Percentiles rank a stretch among this genome's conserved stretches.
phyloP scores from a whole-genome alignment of 2,113 vertebrate species.

The Lepus timidus region DNA sequence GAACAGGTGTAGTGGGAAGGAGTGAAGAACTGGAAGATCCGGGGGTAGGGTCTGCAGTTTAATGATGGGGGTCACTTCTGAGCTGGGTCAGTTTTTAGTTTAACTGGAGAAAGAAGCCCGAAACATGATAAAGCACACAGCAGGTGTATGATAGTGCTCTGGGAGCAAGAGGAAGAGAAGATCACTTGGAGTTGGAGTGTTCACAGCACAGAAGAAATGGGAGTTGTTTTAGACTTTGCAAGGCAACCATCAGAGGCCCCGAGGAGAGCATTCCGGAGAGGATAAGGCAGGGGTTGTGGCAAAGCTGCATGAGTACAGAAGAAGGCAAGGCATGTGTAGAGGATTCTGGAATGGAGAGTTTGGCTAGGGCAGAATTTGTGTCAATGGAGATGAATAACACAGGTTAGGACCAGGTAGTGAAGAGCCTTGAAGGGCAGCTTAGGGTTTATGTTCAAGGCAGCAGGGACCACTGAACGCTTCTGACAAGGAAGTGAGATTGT shows the following conservation, averaged over 20 bases:
- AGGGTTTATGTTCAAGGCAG: not conserved
- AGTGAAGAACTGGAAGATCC: not conserved
- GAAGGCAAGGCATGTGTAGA: not conserved
- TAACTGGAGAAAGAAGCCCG: not conserved
- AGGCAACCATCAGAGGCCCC: not conserved
- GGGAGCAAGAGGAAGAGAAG: not conserved
- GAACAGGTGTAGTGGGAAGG: not conserved
- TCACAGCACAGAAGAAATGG: not conserved
- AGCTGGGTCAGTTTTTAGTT: not conserved
- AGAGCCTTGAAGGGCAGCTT: not conserved
- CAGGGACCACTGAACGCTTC: slow-evolving; percentile 2
- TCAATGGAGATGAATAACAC: not conserved
- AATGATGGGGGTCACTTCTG: not conserved
- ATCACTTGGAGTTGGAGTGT: not conserved
- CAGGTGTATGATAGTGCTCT: not conserved
- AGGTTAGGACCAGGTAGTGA: not conserved
- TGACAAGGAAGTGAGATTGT: not conserved
- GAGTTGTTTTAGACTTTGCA: not conserved
- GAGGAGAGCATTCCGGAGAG: not conserved
- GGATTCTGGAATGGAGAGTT: not conserved
- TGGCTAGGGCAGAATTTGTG: not conserved
- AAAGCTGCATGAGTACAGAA: not conserved
- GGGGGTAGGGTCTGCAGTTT: not conserved
- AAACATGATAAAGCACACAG: not conserved
- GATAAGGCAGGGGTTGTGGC: not conserved